Evolutionary conservation across 2,888 invertebrate species (phyloP), one percentile per base, ranked within the genome.

Genomic region (Orchesellides sinensis): DNA sequence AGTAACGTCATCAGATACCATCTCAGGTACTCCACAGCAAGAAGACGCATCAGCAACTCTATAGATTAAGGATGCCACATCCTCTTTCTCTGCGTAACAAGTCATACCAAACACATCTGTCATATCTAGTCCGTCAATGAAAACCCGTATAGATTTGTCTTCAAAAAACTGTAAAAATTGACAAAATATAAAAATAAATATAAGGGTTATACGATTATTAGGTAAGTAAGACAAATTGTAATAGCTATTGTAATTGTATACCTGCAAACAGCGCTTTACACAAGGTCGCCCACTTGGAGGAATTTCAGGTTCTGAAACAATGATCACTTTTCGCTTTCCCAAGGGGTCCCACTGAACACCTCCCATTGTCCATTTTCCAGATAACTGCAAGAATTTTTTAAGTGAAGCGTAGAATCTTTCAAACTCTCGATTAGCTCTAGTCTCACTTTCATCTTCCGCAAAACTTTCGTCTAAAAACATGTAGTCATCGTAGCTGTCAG

Each of bases 261-360:
- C 87, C 84, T 87, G 87, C 10, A 87, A 68, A 49, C 85, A 84
- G 0, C 85, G 63, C 29, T 84, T 84, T 2, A 87, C 66, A 25
- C 82, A 49, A 25, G 86, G 74, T 21, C 65, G 40, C 19, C 87
- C 87, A 68, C 35, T 84, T 5, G 77, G 56, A 27, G 81, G 66
- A 2, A 87, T 68, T 66, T 86, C 85, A 14, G 83, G 63, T 82
- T 86, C 86, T 8, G 85, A 87, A 17, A 80, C 83, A 10, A 83
- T 72, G 47, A 87, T 84, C 1, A 84, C 84, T 68, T 86, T 86
- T 70, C 84, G 79, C 72, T 85, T 86, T 14, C 83, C 84, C 17
- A 40, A 73, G 21, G 85, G 86, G 61, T 87, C 87, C 85, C 86
- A 87, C 17, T 84, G 65, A 17, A 87, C 85, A 29, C 85, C 86